These are phyloP conservation scores for Lepidurus couesii DNA, from an alignment of 1,140 invertebrate species.

Conservation along the genomic window DNA sequence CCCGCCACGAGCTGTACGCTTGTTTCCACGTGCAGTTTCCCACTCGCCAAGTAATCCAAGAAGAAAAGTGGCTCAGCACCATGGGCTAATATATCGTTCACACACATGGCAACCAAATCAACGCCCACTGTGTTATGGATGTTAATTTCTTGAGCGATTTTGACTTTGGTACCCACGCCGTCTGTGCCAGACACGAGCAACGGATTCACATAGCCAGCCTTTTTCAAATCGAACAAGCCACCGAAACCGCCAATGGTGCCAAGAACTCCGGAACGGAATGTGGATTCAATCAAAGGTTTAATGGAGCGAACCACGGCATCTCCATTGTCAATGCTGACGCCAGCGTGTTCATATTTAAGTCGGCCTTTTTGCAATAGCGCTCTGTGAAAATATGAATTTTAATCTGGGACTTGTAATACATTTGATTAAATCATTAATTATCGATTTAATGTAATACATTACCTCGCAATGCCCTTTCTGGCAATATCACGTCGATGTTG, in stretches of 20 bases:
- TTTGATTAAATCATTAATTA: conserved; percentile 38
- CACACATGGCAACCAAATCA: conserved; percentile 96
- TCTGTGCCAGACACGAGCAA: conserved; percentile 90
- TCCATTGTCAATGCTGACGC: conserved; percentile 89
- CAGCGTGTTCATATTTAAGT: conserved; percentile 84
- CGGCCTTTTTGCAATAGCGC: conserved; percentile 46
- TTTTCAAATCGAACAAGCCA: conserved; percentile 76
- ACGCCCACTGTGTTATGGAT: conserved; percentile 82
- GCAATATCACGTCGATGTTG: conserved; percentile 88
- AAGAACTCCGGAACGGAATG: conserved; percentile 63
- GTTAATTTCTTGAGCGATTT: conserved; percentile 74
- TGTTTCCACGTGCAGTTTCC: conserved; percentile 67
- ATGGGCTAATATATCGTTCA: conserved; percentile 91
- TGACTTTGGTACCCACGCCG: conserved; percentile 93
- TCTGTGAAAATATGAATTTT: conserved; percentile 36
- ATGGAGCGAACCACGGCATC: conserved; percentile 78
- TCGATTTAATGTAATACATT: too few species aligned
- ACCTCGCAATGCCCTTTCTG: conserved; percentile 75
- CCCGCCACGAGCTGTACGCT: conserved; percentile 74
- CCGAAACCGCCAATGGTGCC: conserved; percentile 87
- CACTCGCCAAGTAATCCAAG: conserved; percentile 93
- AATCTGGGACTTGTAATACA: background rate
- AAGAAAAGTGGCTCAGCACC: conserved; percentile 94
- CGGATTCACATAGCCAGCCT: conserved; percentile 65
- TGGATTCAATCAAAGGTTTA: conserved; percentile 64